These are phyloP conservation scores for Drosophila atripex DNA, from an alignment of 2,888 invertebrate genomes.

Conservation along the genomic window DNA sequence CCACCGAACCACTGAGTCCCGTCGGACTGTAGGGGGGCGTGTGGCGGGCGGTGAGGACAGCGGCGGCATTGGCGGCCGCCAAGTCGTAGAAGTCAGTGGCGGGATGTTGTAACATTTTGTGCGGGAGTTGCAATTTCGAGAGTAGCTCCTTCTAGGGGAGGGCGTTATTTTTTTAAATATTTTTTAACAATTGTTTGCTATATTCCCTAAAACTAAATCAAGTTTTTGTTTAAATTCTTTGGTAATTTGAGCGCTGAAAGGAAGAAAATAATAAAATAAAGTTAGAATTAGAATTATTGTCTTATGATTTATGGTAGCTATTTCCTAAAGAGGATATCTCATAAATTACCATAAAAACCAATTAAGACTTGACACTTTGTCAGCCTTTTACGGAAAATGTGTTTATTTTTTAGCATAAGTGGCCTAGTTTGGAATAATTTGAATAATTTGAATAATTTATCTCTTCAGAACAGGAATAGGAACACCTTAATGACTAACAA, in stretches of 20 bases:
- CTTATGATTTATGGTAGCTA: too few relatives aligned
- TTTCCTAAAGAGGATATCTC: too few relatives aligned
- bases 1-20: constrained; percentile 75
- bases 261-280: neutral
- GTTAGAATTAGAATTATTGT: neutral
- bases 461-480: neutral
- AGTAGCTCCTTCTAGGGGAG: constrained; percentile 10
- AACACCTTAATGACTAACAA: too few relatives aligned
- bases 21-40: constrained; percentile 84
- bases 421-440: neutral
- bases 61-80: constrained; percentile 82
- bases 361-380: neutral
- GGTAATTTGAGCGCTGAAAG: constrained; percentile 71
- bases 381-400: neutral
- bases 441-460: constrained; percentile 1
- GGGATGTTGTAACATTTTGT: constrained; percentile 83
- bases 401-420: too few relatives aligned
- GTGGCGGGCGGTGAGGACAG: constrained; percentile 83
- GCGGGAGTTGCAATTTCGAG: constrained; percentile 1
- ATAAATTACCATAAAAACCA: neutral
- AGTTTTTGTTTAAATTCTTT: constrained; percentile 47
- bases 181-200: neutral
- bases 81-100: constrained; percentile 84
- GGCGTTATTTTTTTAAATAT: neutral
- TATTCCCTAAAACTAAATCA: constrained; percentile 7